Conservation (phyloP, 2,888 invertebrate genomes). For the Conistra vaccinii region DNA sequence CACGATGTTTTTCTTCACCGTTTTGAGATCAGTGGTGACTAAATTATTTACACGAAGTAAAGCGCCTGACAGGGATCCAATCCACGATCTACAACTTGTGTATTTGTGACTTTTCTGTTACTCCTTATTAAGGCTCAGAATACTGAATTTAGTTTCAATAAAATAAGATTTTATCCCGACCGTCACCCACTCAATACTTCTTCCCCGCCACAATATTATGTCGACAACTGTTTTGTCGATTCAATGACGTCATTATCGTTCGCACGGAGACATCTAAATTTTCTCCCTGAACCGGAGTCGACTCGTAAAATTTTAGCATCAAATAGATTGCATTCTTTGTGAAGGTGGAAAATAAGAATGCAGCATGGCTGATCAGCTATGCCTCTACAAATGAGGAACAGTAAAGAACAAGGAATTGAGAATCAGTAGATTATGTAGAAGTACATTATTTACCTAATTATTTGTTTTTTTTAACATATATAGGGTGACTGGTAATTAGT, state of each 20-base stretch:
- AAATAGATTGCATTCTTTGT: constrained; percentile 45
- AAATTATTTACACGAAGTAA: no score
- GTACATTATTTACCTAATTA: no score
- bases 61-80: no score
- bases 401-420: no score
- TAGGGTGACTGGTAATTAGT: no score
- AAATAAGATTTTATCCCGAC: neutral
- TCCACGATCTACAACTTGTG: neutral
- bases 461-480: no score
- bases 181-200: neutral
- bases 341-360: constrained; percentile 28
- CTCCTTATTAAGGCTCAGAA: neutral
- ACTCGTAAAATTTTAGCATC: constrained; percentile 54
- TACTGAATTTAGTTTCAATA: neutral
- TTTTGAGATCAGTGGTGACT: no score
- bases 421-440: no score
- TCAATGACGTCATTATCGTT: constrained; percentile 58
- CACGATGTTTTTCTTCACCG: no score
- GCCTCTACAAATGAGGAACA: neutral
- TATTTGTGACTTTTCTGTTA: neutral
- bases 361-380: neutral
- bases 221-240: constrained; percentile 26
- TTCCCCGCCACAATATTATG: neutral
- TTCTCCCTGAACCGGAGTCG: constrained; percentile 20
- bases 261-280: constrained; percentile 51